Evolutionary conservation across 1,140 invertebrate species (phyloP).

Genomic region (Pararge aegeria): DNA sequence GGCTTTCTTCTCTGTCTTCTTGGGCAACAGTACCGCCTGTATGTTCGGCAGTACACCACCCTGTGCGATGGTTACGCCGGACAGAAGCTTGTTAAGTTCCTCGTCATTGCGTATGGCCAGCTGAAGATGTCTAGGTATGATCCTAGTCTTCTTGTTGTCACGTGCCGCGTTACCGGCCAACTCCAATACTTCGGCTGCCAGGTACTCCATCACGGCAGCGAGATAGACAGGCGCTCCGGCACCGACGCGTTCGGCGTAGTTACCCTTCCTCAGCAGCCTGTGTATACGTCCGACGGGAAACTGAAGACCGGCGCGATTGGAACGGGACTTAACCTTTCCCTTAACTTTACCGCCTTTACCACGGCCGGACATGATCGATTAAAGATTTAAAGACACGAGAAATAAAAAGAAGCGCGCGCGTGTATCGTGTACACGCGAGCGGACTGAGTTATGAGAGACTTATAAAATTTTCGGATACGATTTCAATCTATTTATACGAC

Average conservation of each 20-base stretch:
- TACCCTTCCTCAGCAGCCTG: conserved; percentile 51
- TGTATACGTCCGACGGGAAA: background rate
- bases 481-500: too few species aligned
- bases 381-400: background rate
- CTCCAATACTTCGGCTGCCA: conserved; percentile 84
- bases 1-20: conserved; percentile 68
- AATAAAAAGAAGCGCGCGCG: background rate
- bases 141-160: conserved; percentile 82
- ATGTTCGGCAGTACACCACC: conserved; percentile 90
- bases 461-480: background rate
- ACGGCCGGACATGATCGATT: background rate
- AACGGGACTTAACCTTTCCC: background rate
- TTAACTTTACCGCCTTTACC: background rate
- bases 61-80: conserved; percentile 91
- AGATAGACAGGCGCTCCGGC: conserved; percentile 84
- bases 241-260: conserved; percentile 84
- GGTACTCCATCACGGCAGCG: conserved; percentile 81
- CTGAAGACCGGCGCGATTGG: background rate
- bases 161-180: conserved; percentile 88
- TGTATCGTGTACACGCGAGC: background rate
- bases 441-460: background rate
- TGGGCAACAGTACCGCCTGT: conserved; percentile 44
- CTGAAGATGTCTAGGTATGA: conserved; percentile 91
- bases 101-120: conserved; percentile 92
- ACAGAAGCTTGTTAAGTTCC: conserved; percentile 89